A percentile compares a stretch with the other conserved stretches of the same genome.
Conservation (phyloP, 2,113 vertebrate species). For the Platanista minor region DNA sequence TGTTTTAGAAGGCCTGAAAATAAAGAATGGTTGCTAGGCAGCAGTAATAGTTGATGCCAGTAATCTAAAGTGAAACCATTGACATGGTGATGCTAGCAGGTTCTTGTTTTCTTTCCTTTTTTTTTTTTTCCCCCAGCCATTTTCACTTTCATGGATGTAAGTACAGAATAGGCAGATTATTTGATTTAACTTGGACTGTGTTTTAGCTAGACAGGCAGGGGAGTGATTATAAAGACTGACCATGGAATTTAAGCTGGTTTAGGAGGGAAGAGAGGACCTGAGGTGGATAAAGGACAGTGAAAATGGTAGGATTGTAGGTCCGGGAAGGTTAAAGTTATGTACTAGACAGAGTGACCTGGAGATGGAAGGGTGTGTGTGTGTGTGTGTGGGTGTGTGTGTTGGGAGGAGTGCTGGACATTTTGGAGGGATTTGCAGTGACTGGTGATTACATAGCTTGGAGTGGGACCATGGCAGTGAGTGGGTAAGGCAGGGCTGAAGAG, state of each 20-base stretch:
- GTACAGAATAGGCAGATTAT: neutral
- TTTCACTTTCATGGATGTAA: neutral
- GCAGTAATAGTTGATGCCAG: neutral
- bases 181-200: neutral
- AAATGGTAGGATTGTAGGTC: neutral
- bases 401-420: neutral
- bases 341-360: neutral
- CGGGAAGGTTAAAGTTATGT: neutral
- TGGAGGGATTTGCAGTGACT: neutral
- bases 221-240: neutral
- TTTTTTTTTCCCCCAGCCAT: neutral
- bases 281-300: neutral
- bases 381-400: neutral
- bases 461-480: neutral
- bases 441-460: neutral
- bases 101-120: neutral
- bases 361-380: neutral
- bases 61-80: neutral
- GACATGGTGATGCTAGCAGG: neutral
- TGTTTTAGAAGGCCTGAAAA: constrained; percentile 2
- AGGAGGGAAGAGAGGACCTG: neutral
- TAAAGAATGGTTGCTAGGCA: neutral
- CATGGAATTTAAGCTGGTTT: neutral
- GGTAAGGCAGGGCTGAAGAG: neutral
- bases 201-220: neutral